Evolutionary conservation across 2,888 invertebrate genomes (phyloP).

Genomic region (Exocentrus adspersus): DNA sequence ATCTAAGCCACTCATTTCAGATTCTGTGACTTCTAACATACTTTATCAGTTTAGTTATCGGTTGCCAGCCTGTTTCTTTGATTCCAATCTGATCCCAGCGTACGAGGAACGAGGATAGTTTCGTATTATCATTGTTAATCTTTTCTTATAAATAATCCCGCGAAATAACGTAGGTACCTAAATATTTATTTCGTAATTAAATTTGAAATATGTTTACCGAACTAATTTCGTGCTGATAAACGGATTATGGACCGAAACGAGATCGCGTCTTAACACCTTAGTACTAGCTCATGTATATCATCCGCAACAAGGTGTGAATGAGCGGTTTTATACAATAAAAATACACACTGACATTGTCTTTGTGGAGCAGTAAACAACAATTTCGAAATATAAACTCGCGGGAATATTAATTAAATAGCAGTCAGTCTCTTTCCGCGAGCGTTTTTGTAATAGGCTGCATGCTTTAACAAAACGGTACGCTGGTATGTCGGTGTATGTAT

Average conservation of each 20-base stretch:
- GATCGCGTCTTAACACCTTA: neutral
- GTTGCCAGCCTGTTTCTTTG: neutral
- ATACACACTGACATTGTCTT: slow-evolving; percentile 11
- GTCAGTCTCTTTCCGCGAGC: slow-evolving; percentile 10
- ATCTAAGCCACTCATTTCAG: too few species aligned
- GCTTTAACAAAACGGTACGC: slow-evolving; percentile 5
- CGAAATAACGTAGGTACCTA: slow-evolving; percentile 1
- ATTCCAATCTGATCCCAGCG: neutral
- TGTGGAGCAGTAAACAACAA: slow-evolving; percentile 5
- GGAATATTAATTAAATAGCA: slow-evolving; percentile 10
- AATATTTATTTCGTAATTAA: slow-evolving; percentile 4
- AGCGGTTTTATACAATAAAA: neutral
- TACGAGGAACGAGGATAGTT: neutral
- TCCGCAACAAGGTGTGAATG: neutral
- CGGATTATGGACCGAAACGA: slow-evolving; percentile 8
- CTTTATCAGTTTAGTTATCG: neutral
- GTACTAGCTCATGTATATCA: neutral
- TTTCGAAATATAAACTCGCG: slow-evolving; percentile 13
- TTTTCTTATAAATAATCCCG: neutral
- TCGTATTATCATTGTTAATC: neutral
- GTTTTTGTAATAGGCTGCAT: slow-evolving; percentile 18
- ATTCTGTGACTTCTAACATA: neutral
- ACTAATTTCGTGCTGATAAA: slow-evolving; percentile 18
- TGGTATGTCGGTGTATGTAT: slow-evolving; percentile 19
- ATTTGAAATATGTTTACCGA: slow-evolving; percentile 11